These are phyloP conservation scores for Phalacrocorax pelagicus DNA, from an alignment of 2,113 vertebrate genomes.

Conservation along the genomic window DNA sequence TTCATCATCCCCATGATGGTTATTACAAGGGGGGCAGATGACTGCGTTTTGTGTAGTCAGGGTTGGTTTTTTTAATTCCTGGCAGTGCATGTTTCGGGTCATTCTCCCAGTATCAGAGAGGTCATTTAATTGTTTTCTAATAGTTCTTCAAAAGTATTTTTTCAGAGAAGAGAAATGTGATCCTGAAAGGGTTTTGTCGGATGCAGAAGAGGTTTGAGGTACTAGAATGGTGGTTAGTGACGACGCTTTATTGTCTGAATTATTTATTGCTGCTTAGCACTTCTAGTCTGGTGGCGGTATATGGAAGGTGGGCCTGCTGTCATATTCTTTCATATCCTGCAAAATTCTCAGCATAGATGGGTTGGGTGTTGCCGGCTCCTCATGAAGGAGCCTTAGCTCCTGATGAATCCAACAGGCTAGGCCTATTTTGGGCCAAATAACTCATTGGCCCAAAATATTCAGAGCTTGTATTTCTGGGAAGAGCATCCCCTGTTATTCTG, in stretches of 20 bases:
- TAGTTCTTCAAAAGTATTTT: not conserved
- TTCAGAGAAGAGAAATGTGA: not conserved
- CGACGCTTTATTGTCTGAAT: not conserved
- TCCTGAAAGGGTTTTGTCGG: not conserved
- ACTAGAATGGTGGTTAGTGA: not conserved
- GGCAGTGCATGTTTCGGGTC: not conserved
- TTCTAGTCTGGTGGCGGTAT: not conserved
- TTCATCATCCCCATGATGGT: not conserved
- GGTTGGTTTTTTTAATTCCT: not conserved
- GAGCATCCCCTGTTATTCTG: not conserved
- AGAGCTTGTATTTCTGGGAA: not conserved
- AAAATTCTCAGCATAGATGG: not conserved
- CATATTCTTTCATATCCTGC: not conserved
- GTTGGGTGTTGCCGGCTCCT: not conserved
- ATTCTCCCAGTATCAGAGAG: not conserved
- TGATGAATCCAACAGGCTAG: not conserved
- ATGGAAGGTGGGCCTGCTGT: not conserved
- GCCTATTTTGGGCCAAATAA: not conserved
- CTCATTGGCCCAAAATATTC: not conserved
- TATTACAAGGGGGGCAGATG: too few species aligned
- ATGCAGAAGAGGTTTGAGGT: not conserved
- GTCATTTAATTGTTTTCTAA: not conserved
- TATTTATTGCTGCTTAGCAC: not conserved
- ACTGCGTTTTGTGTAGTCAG: not conserved
- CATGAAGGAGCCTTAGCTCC: not conserved